Base-by-base conservation (phyloP, 2,113 vertebrate species). In the Neoarius graeffei region DNA sequence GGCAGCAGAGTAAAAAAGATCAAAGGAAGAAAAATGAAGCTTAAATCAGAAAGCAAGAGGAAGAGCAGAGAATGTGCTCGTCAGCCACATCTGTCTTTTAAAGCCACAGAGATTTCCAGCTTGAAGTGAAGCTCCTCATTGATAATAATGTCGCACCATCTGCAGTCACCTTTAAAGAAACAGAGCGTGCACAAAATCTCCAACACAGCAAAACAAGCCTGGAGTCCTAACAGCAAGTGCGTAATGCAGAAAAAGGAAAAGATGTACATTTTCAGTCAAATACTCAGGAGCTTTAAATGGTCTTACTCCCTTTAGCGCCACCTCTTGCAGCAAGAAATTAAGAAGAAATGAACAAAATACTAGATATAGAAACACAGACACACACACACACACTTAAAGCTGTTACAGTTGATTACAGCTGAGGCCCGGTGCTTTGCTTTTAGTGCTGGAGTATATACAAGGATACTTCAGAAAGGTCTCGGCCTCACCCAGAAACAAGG, bases 31-130 rank as follows among this genome's bases (percentile, higher is more conserved):
- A 76, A 25, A 76, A 52, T 71, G 15, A 77, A 77, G 11, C 11
- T 10, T 10, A 52, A 52, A 14, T 52, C 23, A 54, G 23, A 77
- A n/a, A 77, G 74, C 23, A 14, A 13, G 48, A 54, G 25, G 14
- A 79, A 56, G 25, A 27, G 23, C 5, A 13, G 48, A 77, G 23
- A 50, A 27, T 56, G 48, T 27, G 6, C 52, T 56, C 7, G 25
- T 79, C 76, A 79, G 76, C 23, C 52, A 15, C 76, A 79, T 79
- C 50, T 54, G 50, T 79, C 76, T 52, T 77, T n/a, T 79, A 79
- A n/a, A 79, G 50, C 76, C 71, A 48, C 76, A n/a, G 76, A 56
- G 50, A 54, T n/a, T 79, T 79, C 48, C 50, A 56, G 50, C 11
- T 54, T 1, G 5, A 79, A 54, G 35, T n/a, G 23, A 77, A 77